phyloP scores from a whole-genome alignment of 2,888 invertebrate genomes.

The Saturnia japonica region DNA sequence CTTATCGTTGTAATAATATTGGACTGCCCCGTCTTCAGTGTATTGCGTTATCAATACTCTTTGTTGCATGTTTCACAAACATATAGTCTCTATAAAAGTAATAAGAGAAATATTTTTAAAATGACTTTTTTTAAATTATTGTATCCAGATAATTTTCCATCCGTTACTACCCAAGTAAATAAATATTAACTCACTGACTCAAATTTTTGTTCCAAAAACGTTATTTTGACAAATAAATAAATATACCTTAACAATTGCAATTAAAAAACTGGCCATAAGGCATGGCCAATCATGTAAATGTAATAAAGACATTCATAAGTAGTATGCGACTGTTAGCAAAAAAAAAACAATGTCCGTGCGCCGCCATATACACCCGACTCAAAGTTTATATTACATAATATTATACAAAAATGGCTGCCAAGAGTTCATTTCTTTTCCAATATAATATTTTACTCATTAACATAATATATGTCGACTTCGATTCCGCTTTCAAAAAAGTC shows the following conservation, averaged over 20 bases:
- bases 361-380: slow-evolving; percentile 10
- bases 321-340: not conserved
- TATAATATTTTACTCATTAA: slow-evolving; percentile 9
- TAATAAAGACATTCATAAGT: not conserved
- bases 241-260: too few species aligned
- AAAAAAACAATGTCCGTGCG: slow-evolving; percentile 3
- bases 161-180: too few species aligned
- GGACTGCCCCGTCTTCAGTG: too few species aligned
- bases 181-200: too few species aligned
- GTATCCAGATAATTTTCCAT: too few species aligned
- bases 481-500: not conserved
- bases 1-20: too few species aligned
- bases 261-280: too few species aligned
- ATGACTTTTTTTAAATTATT: too few species aligned
- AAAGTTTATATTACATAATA: slow-evolving; percentile 33
- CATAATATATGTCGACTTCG: not conserved
- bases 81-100: not conserved
- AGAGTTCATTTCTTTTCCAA: slow-evolving; percentile 21
- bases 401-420: slow-evolving; percentile 30
- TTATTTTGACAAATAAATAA: too few species aligned
- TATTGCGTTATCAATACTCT: too few species aligned
- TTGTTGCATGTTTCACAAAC: too few species aligned
- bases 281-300: not conserved
- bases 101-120: not conserved
- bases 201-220: too few species aligned